Base-by-base conservation (phyloP, 2,797 vertebrate species). In the Otus scops region DNA sequence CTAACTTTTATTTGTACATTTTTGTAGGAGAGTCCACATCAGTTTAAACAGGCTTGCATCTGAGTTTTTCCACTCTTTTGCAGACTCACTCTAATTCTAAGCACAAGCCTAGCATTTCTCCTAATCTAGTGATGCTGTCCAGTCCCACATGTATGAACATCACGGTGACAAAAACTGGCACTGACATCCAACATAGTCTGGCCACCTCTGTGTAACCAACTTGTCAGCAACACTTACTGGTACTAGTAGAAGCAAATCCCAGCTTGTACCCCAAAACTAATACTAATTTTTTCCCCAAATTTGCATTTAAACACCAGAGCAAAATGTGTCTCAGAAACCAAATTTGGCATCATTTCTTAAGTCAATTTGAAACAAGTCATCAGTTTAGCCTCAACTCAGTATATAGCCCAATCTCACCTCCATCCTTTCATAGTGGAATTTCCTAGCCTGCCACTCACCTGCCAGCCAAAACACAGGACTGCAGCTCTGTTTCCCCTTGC, bases 81-180 rank as follows among this genome's bases (percentile, higher is more conserved):
- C 45, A 80, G 69, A 32, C 4, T 79, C 17, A 39, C 23, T 30
- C 28, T 84, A 48, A 39, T 85, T 73, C 34, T 32, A 67, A 83
- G 20, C 20, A 54, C 5, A 70, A 93, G 51, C 19, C 57, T 27
- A 63, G 11, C 1, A 1, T 70, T 70, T 43, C 43, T 39, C 9
- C 39, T 45, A 41, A 54, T 13, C 9, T 27, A 61, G 32, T 43
- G 22, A 56, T 43, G 47, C 23, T 10, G 2, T 32, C 10, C 36
- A 45, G 53, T 19, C 53, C 27, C 68, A 80, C 64, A 5, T 2
- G 11, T n/a, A 20, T 0, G 0, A 47, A 12, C 39, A 59, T 14
- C 13, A 43, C 0, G 1, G 30, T 60, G 61, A 56, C 51, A 67
- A 21, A 88, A 59, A 69, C 30, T 32, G 51, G 41, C 64, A 13